These are phyloP conservation scores for Leuciscus idus DNA, from an alignment of 2,113 vertebrate genomes.

Conservation along the genomic window DNA sequence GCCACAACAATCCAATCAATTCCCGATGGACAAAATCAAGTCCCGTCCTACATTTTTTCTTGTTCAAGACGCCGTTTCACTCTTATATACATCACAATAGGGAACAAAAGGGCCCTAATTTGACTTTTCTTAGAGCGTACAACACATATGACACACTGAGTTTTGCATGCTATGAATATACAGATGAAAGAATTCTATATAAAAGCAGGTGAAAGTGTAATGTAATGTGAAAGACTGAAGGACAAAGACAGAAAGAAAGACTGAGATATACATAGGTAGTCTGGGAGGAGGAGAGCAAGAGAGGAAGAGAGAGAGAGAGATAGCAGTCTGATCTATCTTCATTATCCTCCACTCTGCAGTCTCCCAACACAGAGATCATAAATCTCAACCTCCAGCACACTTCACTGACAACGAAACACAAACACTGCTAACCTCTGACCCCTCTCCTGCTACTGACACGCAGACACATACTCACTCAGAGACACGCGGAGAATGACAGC, in stretches of 20 bases:
- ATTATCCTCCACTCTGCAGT: slow-evolving; percentile 79
- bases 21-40: no score
- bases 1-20: no score
- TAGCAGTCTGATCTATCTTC: slow-evolving; percentile 80
- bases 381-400: slow-evolving; percentile 81
- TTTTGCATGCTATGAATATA: background rate
- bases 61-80: no score
- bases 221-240: slow-evolving; percentile 51
- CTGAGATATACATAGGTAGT: background rate
- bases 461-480: slow-evolving; percentile 41
- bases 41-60: no score
- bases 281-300: background rate
- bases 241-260: slow-evolving; percentile 40
- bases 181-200: background rate
- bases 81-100: no score
- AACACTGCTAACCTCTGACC: slow-evolving; percentile 82
- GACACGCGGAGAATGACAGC: slow-evolving; percentile 32
- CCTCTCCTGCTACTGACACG: slow-evolving; percentile 75
- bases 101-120: background rate
- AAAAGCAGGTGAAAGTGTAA: background rate
- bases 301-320: slow-evolving; percentile 56
- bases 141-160: background rate
- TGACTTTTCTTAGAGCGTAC: background rate
- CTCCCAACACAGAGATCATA: slow-evolving; percentile 81
- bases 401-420: slow-evolving; percentile 83